A percentile compares a stretch with the other conserved stretches of the same genome.
These are phyloP conservation scores for Agonum fuliginosum DNA, from an alignment of 2,888 invertebrate genomes.

Conservation along the genomic window DNA sequence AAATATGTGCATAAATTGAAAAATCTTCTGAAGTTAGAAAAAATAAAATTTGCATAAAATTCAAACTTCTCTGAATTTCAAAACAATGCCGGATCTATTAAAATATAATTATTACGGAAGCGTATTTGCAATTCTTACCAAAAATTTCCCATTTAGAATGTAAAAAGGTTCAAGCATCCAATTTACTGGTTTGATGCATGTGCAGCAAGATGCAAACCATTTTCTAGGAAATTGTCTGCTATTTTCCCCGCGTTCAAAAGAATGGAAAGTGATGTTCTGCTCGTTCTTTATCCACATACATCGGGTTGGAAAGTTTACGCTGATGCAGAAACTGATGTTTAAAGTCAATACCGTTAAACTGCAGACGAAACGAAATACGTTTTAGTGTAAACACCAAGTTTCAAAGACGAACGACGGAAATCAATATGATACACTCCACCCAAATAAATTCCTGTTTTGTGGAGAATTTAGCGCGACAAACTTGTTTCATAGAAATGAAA, in stretches of 20 bases:
- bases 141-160: background rate
- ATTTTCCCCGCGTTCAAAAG: constrained; percentile 29
- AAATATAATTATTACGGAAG: background rate
- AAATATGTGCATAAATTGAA: constrained; percentile 13
- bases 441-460: too few species aligned
- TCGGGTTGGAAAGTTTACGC: constrained; percentile 8
- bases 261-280: constrained; percentile 22
- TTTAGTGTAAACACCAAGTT: constrained; percentile 16
- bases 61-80: constrained; percentile 2
- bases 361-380: constrained; percentile 15
- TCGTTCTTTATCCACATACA: constrained; percentile 28
- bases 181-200: background rate
- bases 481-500: too few species aligned
- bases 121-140: background rate
- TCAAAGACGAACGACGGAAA: too few species aligned
- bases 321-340: constrained; percentile 25
- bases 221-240: constrained; percentile 5
- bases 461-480: too few species aligned
- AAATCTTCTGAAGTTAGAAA: background rate
- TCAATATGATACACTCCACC: constrained; percentile 16
- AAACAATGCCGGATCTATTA: background rate
- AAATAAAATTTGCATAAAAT: background rate
- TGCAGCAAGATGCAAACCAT: background rate
- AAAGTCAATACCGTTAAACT: constrained; percentile 5
- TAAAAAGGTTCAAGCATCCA: too few species aligned